Evolutionary conservation across 2,888 invertebrate species (phyloP).

Genomic region (Drymonia ruficornis): DNA sequence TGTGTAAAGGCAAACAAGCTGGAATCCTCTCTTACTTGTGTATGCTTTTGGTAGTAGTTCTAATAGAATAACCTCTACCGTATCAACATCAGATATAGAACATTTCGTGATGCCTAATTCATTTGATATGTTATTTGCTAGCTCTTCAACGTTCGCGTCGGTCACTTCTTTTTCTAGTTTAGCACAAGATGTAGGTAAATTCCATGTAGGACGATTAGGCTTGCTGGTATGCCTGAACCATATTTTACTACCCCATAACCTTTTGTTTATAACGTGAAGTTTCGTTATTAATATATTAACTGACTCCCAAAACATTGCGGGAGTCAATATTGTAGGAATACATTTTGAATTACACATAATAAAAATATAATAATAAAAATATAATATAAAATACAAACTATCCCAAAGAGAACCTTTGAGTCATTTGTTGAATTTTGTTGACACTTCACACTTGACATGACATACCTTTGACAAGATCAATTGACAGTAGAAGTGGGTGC

Average conservation of each 20-base stretch:
- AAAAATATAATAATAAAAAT: conserved; percentile 1
- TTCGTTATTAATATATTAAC: conserved; percentile 52
- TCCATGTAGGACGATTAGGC: conserved; percentile 25
- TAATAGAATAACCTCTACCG: conserved; percentile 53
- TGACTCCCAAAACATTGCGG: neutral
- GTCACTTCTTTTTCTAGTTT: conserved; percentile 31
- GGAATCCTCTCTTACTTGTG: conserved; percentile 57
- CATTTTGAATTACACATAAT: conserved; percentile 12
- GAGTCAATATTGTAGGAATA: conserved; percentile 7
- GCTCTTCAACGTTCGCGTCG: conserved; percentile 33
- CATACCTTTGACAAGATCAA: too few species aligned
- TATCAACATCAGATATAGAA: conserved; percentile 15
- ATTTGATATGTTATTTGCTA: conserved; percentile 21
- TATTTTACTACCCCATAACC: conserved; percentile 84
- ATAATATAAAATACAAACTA: too few species aligned
- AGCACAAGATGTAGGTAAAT: conserved; percentile 28
- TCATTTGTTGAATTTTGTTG: too few species aligned
- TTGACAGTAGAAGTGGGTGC: too few species aligned
- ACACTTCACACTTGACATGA: too few species aligned
- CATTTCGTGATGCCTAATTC: conserved; percentile 30
- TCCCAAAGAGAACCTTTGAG: too few species aligned
- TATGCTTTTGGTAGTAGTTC: conserved; percentile 72
- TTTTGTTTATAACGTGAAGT: conserved; percentile 90
- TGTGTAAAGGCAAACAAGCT: conserved; percentile 70
- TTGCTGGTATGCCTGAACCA: conserved; percentile 43